Percentiles rank a stretch among this genome's conserved stretches.
phyloP scores from a whole-genome alignment of 2,888 invertebrate genomes.

The Pimpla rufipes region DNA sequence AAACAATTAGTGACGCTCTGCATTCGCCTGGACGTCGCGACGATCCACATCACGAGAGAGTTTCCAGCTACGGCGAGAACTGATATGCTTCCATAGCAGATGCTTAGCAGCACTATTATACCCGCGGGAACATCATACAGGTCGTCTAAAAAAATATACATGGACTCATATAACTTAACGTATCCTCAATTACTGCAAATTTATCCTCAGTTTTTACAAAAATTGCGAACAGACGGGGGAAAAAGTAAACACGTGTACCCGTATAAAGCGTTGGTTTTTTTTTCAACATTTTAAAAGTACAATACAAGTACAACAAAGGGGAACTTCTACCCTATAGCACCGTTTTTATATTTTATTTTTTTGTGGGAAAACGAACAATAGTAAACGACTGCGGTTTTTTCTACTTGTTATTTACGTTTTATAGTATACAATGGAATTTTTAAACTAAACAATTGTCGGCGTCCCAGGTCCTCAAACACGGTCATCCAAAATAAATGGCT shows the following conservation, averaged over 20 bases:
- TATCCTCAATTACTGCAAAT: not conserved
- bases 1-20: conserved; percentile 94
- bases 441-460: no score
- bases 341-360: no score
- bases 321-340: no score
- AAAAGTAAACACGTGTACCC: not conserved
- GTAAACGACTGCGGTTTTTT: no score
- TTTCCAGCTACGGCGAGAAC: conserved; percentile 94
- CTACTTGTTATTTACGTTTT: no score
- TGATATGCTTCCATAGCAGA: conserved; percentile 93
- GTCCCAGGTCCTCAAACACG: no score
- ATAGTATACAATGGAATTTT: no score
- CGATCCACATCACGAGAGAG: conserved; percentile 94
- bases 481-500: no score
- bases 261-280: not conserved
- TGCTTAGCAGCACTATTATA: conserved; percentile 91
- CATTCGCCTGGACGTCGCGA: conserved; percentile 92
- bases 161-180: not conserved
- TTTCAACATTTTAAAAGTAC: no score
- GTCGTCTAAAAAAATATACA: conserved; percentile 85
- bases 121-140: conserved; percentile 92
- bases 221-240: no score
- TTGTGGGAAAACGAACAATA: no score
- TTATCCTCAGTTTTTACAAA: not conserved
- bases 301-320: no score